phyloP scores from a whole-genome alignment of 1,140 invertebrate species.

The Subanguina moxae region DNA sequence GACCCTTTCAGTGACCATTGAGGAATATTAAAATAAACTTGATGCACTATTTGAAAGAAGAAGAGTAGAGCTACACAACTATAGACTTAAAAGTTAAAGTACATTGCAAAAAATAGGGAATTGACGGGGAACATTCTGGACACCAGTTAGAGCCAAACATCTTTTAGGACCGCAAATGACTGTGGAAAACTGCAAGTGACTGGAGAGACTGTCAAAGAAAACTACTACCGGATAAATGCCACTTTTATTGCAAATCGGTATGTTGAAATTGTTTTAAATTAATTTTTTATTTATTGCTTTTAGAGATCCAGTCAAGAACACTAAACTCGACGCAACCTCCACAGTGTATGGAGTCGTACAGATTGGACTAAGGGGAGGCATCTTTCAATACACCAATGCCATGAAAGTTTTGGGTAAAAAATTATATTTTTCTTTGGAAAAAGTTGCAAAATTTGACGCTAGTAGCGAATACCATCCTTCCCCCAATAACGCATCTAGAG shows the following conservation, averaged over 20 bases:
- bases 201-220: constrained; percentile 48
- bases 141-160: background rate
- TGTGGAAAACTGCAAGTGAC: constrained; percentile 59
- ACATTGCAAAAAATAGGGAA: too few species aligned
- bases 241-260: constrained; percentile 57
- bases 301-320: constrained; percentile 55
- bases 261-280: background rate
- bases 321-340: constrained; percentile 57
- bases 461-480: too few species aligned
- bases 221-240: constrained; percentile 54
- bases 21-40: too few species aligned
- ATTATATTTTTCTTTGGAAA: background rate
- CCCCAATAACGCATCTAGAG: too few species aligned
- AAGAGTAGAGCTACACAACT: too few species aligned
- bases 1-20: too few species aligned
- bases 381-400: constrained; percentile 56
- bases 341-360: constrained; percentile 54
- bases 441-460: too few species aligned
- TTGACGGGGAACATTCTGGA: too few species aligned
- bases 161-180: constrained; percentile 23
- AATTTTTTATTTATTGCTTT: constrained; percentile 25
- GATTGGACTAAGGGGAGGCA: constrained; percentile 56
- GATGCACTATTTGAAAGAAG: too few species aligned
- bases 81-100: too few species aligned
- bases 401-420: constrained; percentile 41